phyloP scores from a whole-genome alignment of 2,888 invertebrate species.

The Xestia rhomboidea region DNA sequence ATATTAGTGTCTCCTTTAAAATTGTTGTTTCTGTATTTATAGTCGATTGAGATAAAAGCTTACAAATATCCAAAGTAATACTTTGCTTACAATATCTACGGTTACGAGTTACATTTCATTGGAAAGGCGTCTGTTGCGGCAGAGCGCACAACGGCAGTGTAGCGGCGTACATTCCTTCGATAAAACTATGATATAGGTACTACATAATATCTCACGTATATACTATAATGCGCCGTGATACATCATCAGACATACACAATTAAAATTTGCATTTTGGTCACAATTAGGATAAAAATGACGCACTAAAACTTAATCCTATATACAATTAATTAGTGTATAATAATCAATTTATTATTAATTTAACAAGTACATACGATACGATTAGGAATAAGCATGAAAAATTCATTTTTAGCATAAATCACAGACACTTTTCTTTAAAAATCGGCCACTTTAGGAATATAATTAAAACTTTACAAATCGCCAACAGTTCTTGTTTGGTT shows the following conservation, averaged over 20 bases:
- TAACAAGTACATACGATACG: conserved; percentile 81
- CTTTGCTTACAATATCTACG: conserved; percentile 53
- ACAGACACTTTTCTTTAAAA: conserved; percentile 87
- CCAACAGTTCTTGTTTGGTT: conserved; percentile 33
- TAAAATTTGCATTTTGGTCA: conserved; percentile 83
- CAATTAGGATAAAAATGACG: conserved; percentile 80
- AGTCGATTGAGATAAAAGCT: conserved; percentile 52
- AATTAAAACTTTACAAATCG: conserved; percentile 64
- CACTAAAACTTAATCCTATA: conserved; percentile 83
- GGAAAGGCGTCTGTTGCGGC: conserved; percentile 51
- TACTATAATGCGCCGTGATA: conserved; percentile 68
- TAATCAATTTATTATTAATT: conserved; percentile 64
- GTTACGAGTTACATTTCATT: conserved; percentile 54
- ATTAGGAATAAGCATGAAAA: conserved; percentile 88
- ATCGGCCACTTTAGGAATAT: conserved; percentile 81
- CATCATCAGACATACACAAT: conserved; percentile 71
- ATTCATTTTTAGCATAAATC: conserved; percentile 88
- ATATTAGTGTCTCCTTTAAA: conserved; percentile 49
- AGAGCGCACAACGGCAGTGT: conserved; percentile 54
- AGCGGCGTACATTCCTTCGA: conserved; percentile 62
- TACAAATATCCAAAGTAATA: conserved; percentile 57
- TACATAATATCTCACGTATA: conserved; percentile 67
- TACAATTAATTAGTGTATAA: conserved; percentile 80
- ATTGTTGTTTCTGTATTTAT: conserved; percentile 43
- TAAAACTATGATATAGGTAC: conserved; percentile 62